Evolutionary conservation across 2,888 invertebrate genomes (phyloP).

Genomic region (Nephrotoma guestfalica): DNA sequence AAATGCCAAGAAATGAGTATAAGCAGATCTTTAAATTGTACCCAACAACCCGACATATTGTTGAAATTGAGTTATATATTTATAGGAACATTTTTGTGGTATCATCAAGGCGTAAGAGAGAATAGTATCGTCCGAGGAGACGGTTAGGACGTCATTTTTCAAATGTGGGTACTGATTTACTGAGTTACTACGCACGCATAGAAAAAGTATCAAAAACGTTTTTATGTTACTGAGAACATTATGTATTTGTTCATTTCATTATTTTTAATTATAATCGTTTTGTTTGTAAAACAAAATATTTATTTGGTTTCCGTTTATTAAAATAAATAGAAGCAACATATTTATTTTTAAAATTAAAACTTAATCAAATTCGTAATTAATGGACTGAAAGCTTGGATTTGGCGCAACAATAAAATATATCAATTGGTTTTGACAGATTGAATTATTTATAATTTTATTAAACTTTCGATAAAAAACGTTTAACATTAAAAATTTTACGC

Average conservation of each 20-base stretch:
- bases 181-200: too few relatives aligned
- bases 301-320: background rate
- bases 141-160: too few relatives aligned
- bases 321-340: background rate
- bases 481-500: background rate
- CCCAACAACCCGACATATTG: too few relatives aligned
- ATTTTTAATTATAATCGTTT: background rate
- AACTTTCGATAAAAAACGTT: background rate
- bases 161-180: too few relatives aligned
- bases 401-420: background rate
- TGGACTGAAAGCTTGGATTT: background rate
- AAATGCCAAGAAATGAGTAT: too few relatives aligned
- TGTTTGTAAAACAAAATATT: background rate
- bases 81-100: too few relatives aligned
- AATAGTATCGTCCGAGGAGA: too few relatives aligned
- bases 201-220: too few relatives aligned
- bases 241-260: background rate
- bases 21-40: too few relatives aligned
- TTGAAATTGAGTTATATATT: too few relatives aligned
- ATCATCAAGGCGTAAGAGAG: too few relatives aligned
- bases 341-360: background rate
- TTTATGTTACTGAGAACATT: background rate
- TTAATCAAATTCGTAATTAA: background rate
- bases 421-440: background rate
- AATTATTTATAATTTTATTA: background rate